Evolutionary conservation across 2,797 vertebrate species (phyloP).

Genomic region (Aythya fuligula): DNA sequence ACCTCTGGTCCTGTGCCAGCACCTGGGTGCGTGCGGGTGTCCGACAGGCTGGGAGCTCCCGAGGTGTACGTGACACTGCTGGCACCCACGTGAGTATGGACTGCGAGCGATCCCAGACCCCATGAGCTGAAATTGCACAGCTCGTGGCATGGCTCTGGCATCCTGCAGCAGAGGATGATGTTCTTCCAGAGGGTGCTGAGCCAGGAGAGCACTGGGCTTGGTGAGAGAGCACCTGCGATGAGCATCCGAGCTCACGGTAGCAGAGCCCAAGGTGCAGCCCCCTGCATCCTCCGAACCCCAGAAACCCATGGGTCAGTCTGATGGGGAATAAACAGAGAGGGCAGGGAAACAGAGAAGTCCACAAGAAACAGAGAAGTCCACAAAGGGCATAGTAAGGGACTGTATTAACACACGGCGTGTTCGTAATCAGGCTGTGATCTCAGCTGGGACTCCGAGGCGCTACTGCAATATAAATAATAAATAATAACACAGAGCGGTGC

Average conservation of each 20-base stretch:
- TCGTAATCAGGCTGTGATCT: constrained; percentile 5
- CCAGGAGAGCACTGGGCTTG: not conserved
- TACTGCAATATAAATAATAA: constrained; percentile 61
- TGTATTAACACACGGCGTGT: not conserved
- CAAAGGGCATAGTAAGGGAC: not conserved
- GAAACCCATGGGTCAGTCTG: not conserved
- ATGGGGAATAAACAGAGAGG: not conserved
- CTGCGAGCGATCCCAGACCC: accelerated
- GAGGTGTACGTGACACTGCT: not conserved
- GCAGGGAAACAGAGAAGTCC: not conserved
- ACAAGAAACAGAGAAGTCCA: not conserved
- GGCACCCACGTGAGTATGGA: not conserved
- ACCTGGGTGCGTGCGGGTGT: accelerated
- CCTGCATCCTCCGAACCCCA: not conserved
- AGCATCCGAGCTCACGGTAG: not conserved
- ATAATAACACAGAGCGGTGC: constrained; percentile 37
- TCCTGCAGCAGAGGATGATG: not conserved
- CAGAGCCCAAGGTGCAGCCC: not conserved
- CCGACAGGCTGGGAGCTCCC: accelerated
- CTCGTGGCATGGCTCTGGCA: accelerated
- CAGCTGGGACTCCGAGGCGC: constrained; percentile 26
- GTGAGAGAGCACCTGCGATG: not conserved
- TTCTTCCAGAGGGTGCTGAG: not conserved
- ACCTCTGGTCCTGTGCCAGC: not conserved
- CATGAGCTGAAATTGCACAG: not conserved